These are phyloP conservation scores for Harmothoe impar DNA, from an alignment of 2,888 invertebrate species.

Conservation along the genomic window DNA sequence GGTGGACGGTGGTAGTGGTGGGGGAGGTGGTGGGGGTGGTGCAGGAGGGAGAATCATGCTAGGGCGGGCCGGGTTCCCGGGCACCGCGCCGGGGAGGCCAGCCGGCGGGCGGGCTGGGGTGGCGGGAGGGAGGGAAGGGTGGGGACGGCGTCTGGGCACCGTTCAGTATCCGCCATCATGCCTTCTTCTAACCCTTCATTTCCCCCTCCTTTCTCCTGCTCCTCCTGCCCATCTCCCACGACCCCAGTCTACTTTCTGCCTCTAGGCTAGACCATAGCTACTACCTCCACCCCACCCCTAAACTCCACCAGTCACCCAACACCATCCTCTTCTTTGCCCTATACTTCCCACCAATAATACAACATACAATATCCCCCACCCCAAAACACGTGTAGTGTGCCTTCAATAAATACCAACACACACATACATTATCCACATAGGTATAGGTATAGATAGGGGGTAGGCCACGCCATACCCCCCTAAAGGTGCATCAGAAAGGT, in stretches of 20 bases:
- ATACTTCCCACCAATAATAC: background rate
- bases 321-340: background rate
- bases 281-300: background rate
- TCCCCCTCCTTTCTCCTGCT: background rate
- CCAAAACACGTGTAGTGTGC: no score
- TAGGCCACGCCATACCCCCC: no score
- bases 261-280: background rate
- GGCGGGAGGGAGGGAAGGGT: slow-evolving; percentile 14
- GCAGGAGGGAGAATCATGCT: background rate
- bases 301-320: background rate
- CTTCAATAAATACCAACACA: no score
- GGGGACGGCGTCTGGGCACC: background rate
- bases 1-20: background rate
- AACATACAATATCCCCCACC: background rate
- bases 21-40: background rate
- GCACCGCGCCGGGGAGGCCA: background rate
- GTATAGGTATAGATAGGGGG: background rate
- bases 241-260: background rate
- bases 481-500: background rate
- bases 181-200: background rate
- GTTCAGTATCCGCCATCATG: slow-evolving; percentile 28
- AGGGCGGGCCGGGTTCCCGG: background rate
- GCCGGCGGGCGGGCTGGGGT: slow-evolving; percentile 10
- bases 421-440: no score
- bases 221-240: background rate